These are phyloP conservation scores for Oreamnos americanus DNA, from an alignment of 2,113 vertebrate genomes.

Conservation along the genomic window DNA sequence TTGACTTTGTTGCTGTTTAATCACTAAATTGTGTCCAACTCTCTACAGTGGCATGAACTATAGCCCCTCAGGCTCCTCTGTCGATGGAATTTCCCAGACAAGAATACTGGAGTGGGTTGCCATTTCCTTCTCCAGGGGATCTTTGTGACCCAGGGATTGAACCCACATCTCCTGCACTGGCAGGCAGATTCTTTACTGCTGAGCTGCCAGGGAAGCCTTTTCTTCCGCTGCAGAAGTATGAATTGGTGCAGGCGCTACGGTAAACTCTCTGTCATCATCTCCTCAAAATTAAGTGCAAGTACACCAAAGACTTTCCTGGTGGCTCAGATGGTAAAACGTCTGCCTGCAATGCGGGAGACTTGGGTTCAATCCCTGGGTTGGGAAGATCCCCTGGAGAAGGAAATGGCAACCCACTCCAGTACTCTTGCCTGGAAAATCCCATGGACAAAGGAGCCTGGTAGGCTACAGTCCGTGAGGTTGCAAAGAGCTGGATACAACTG, in stretches of 20 bases:
- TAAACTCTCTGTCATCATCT: background rate
- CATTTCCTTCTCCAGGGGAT: background rate
- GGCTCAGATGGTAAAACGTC: background rate
- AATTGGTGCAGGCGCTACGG: background rate
- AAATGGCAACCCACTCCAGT: background rate
- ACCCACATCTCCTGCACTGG: background rate
- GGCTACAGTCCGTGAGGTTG: no score
- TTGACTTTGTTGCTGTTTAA: background rate
- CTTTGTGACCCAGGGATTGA: background rate
- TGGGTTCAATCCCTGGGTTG: accelerated
- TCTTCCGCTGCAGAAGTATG: background rate
- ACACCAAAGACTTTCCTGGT: background rate
- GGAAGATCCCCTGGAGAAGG: background rate
- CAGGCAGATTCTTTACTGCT: background rate
- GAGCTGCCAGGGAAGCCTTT: background rate
- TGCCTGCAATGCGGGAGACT: background rate
- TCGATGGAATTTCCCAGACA: background rate
- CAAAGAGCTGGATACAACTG: background rate
- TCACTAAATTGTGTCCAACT: background rate
- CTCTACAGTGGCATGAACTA: background rate
- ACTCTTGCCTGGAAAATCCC: background rate
- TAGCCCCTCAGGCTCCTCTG: background rate
- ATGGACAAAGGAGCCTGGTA: background rate
- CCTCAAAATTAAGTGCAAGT: background rate
- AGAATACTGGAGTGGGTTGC: background rate